A percentile compares a stretch with the other conserved stretches of the same genome.
These are phyloP conservation scores for Myotis yumanensis DNA, from an alignment of 2,113 vertebrate species.

Conservation along the genomic window DNA sequence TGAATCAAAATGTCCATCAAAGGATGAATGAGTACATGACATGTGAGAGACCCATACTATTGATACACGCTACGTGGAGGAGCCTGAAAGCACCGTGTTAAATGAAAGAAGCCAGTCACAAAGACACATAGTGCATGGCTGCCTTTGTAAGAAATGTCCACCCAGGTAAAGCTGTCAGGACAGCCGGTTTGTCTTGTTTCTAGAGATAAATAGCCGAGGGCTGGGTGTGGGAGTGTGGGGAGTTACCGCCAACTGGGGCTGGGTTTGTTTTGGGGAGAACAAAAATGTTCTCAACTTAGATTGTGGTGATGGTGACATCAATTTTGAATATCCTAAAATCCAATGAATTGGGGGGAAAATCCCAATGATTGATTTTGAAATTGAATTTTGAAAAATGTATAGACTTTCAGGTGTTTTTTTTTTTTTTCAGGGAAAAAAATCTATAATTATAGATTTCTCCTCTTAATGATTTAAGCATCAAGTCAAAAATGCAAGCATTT, in stretches of 20 bases:
- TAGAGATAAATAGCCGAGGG: fast-evolving
- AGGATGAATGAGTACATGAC: background rate
- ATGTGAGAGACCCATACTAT: background rate
- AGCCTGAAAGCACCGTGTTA: fast-evolving
- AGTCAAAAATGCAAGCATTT: background rate
- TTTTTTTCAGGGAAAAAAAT: background rate
- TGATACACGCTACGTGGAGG: background rate
- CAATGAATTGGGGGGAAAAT: background rate
- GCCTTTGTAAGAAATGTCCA: background rate
- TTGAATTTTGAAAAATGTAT: background rate
- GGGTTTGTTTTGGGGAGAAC: background rate
- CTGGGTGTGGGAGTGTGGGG: fast-evolving
- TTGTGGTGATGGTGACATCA: background rate
- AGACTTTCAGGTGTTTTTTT: background rate
- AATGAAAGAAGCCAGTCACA: background rate
- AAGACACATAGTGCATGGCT: background rate
- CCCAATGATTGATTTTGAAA: background rate
- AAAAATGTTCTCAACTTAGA: background rate
- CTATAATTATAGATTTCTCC: background rate
- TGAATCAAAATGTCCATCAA: background rate
- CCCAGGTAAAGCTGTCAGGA: background rate
- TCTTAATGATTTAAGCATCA: background rate
- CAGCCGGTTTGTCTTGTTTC: background rate
- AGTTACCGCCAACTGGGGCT: background rate
- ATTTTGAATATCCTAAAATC: background rate